Conservation (phyloP, 2,888 invertebrate species). For the Andrena fulva region DNA sequence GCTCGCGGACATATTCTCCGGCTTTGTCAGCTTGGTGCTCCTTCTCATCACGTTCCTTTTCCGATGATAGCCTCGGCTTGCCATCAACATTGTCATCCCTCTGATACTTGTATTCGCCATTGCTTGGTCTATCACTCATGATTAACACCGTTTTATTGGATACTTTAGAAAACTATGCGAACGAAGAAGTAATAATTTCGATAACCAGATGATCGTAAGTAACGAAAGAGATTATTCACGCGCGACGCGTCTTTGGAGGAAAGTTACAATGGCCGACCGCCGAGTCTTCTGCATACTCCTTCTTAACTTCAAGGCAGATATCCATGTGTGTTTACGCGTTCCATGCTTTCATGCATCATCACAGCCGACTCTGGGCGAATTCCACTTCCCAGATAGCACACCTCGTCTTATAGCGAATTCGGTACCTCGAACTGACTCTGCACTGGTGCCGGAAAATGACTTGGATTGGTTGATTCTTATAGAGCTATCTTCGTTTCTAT, state of each 20-base stretch:
- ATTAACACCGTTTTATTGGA: slow-evolving; percentile 8
- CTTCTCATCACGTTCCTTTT: slow-evolving; percentile 86
- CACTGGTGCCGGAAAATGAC: too few species aligned
- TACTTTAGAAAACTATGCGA: not conserved
- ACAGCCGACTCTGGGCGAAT: too few species aligned
- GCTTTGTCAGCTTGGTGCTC: slow-evolving; percentile 89
- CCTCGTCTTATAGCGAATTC: too few species aligned
- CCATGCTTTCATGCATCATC: not conserved
- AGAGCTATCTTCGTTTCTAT: too few species aligned
- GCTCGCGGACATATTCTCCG: slow-evolving; percentile 91
- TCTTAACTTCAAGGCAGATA: slow-evolving; percentile 28
- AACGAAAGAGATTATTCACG: not conserved
- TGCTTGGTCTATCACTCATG: slow-evolving; percentile 80
- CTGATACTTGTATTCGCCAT: slow-evolving; percentile 81
- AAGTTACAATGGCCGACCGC: slow-evolving; percentile 45
- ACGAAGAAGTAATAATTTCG: slow-evolving; percentile 1
- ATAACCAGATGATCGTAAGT: slow-evolving; percentile 4
- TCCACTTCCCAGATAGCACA: too few species aligned
- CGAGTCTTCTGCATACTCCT: slow-evolving; percentile 27
- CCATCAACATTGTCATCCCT: slow-evolving; percentile 74
- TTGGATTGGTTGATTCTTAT: too few species aligned
- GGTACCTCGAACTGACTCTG: too few species aligned
- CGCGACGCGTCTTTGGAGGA: slow-evolving; percentile 9
- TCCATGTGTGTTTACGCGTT: slow-evolving; percentile 5
- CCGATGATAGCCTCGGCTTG: slow-evolving; percentile 73